Base-by-base conservation (phyloP, 2,113 vertebrate species). In the Prinia subflava region DNA sequence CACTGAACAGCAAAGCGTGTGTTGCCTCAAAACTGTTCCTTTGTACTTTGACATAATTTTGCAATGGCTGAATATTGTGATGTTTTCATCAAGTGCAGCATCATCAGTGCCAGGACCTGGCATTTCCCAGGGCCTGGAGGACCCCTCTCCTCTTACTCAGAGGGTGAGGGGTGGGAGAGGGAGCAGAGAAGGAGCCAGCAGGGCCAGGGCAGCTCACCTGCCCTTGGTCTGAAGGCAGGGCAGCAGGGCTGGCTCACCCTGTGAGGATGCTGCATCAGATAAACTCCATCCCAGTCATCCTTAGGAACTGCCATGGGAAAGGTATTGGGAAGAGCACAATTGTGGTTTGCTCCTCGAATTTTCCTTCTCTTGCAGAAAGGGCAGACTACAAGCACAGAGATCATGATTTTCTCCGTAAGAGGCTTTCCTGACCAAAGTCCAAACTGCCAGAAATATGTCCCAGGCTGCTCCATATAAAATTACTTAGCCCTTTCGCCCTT, bases 111-210 rank as follows among this genome's bases (percentile, higher is more conserved):
- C 69, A 80, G 53, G 22, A 59, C 8, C n/a, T 49, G 49, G n/a
- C 22, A n/a, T 35, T 69, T 65, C 35, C 1, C 0, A 0, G n/a
- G 33, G 24, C 15, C 10, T 3, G 0, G 12, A 69, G 55, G 53
- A 69, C 18, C 2, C 13, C 16, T 49, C 44, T 68, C 28, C 3
- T 5, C 27, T 39, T 25, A 15, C 21, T 60, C 1, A 1, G 47
- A 89, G n/a, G 17, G 18, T 2, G 4, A 59, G 9, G 9, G 28
- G 13, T 16, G 5, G 21, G 22, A 87, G 13, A 11, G 12, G 16
- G 42, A 17, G 25, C 16, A 64, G 65, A 52, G 56, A 30, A 53
- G 21, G 28, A 19, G 5, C 5, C 10, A 9, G 1, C 3, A 3
- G 46, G 13, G 31, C 18, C 24, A 28, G 63, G 23, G 15, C 24